These are phyloP conservation scores for Drosophila suboccidentalis DNA, from an alignment of 2,888 invertebrate species.

Conservation along the genomic window DNA sequence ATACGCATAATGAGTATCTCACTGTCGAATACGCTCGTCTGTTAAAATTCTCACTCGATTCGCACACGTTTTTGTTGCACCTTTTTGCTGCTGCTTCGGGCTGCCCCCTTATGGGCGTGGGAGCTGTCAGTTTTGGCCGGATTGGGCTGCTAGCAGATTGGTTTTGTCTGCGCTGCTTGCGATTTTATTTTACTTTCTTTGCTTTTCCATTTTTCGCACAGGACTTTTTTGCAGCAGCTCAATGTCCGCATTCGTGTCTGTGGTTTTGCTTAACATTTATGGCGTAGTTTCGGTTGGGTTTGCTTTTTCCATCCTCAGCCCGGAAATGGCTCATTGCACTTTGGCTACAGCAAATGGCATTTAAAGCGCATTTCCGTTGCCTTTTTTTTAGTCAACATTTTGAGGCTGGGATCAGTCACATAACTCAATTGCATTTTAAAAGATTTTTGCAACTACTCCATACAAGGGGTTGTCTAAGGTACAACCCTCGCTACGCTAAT, in stretches of 20 bases:
- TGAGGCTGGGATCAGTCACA: constrained; percentile 46
- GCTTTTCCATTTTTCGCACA: constrained; percentile 4
- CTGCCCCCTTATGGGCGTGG: constrained; percentile 43
- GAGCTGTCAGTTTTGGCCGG: constrained; percentile 64
- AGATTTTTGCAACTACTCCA: constrained; percentile 8
- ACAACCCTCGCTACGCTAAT: constrained; percentile 63
- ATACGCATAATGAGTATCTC: constrained; percentile 5
- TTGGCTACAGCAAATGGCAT: constrained; percentile 79
- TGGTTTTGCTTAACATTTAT: constrained; percentile 78
- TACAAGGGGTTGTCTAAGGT: constrained; percentile 43
- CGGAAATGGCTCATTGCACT: constrained; percentile 82
- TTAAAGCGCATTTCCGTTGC: constrained; percentile 79
- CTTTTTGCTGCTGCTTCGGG: constrained; percentile 42
- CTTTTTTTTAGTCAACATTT: constrained; percentile 49
- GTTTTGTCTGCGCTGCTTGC: constrained; percentile 66
- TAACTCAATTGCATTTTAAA: constrained; percentile 64
- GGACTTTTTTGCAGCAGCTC: constrained; percentile 31
- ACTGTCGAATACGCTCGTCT: constrained; percentile 27
- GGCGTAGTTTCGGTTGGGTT: constrained; percentile 45
- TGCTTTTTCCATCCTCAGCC: constrained; percentile 26
- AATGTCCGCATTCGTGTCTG: constrained; percentile 62
- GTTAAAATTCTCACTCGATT: constrained; percentile 30
- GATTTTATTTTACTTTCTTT: constrained; percentile 17
- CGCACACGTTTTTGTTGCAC: constrained; percentile 57
- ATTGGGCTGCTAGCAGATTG: constrained; percentile 74